phyloP scores from a whole-genome alignment of 2,113 vertebrate genomes.

The Notiomystis cincta region DNA sequence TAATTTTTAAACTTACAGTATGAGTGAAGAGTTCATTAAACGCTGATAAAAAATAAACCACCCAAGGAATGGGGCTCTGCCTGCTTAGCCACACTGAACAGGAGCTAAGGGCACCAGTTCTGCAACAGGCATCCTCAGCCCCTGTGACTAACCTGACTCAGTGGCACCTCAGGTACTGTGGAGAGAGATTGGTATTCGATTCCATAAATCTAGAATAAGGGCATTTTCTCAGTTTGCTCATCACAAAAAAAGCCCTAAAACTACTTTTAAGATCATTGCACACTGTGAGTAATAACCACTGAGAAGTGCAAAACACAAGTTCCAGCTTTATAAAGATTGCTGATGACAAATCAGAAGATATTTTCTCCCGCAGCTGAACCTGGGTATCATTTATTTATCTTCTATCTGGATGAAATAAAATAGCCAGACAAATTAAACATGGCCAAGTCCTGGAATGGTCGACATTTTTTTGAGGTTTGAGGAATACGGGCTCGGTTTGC shows the following conservation, averaged over 20 bases:
- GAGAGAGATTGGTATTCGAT: neutral
- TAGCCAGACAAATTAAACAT: neutral
- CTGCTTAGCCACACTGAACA: neutral
- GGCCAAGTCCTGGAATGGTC: neutral
- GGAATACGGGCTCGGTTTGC: neutral
- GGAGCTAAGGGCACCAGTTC: neutral
- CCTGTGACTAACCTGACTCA: neutral
- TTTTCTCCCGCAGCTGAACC: neutral
- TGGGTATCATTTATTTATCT: neutral
- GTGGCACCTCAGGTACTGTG: neutral
- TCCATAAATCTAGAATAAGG: neutral
- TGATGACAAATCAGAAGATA: neutral
- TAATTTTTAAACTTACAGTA: neutral
- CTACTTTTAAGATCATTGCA: neutral
- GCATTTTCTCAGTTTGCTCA: neutral
- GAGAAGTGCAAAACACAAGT: neutral
- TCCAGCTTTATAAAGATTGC: neutral
- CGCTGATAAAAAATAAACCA: neutral
- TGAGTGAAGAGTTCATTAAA: neutral
- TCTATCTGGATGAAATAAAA: neutral
- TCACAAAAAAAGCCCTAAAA: neutral
- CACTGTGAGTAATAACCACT: neutral
- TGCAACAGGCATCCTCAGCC: neutral
- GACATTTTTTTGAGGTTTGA: rapidly evolving
- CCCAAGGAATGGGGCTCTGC: neutral